These are phyloP conservation scores for Agonopterix heracliana DNA, from an alignment of 2,888 invertebrate species.

Conservation along the genomic window DNA sequence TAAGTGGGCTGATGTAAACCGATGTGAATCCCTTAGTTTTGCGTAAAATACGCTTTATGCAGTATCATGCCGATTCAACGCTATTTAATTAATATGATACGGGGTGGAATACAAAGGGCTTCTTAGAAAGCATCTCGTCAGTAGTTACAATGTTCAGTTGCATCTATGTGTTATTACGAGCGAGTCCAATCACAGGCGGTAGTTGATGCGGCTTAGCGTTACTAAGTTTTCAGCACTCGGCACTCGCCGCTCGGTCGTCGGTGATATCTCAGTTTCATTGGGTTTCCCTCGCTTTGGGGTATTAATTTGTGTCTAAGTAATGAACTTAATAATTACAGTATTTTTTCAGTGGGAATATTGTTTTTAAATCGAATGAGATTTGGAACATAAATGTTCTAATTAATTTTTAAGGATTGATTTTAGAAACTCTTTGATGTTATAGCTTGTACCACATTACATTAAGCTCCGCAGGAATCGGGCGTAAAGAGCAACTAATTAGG, in stretches of 20 bases:
- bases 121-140: constrained; percentile 14
- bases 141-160: constrained; percentile 16
- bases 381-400: no score
- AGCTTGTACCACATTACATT: constrained; percentile 33
- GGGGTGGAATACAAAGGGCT: constrained; percentile 1
- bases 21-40: no score
- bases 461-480: constrained; percentile 46
- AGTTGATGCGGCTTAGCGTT: constrained; percentile 63
- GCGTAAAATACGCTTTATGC: no score
- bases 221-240: constrained; percentile 65
- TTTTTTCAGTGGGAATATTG: background rate
- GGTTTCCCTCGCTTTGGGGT: constrained; percentile 49
- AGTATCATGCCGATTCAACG: no score
- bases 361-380: background rate
- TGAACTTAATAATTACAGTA: no score
- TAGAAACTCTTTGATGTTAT: constrained; percentile 21
- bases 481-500: constrained; percentile 57
- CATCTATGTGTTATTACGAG: constrained; percentile 10
- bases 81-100: no score
- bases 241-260: constrained; percentile 21
- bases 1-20: no score
- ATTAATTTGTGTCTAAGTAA: constrained; percentile 38
- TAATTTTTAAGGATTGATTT: constrained; percentile 2
- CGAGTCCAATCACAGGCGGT: constrained; percentile 34
- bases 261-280: constrained; percentile 57